Base-by-base conservation (phyloP, 2,888 invertebrate species). In the Willowsia nigromaculata region DNA sequence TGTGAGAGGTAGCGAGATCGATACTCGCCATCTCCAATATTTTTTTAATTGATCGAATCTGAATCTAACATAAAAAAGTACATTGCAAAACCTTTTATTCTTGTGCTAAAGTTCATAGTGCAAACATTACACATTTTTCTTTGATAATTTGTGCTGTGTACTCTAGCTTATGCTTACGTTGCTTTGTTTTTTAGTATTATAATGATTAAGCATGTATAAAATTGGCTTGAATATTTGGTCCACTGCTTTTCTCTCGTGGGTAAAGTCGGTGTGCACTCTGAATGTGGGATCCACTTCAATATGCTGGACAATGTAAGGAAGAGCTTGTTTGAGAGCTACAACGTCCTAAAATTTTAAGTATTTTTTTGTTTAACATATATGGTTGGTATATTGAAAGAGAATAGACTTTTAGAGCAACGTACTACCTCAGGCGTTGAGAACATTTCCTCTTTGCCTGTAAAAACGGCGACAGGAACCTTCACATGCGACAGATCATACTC, bases 231-330 rank as follows among this genome's bases (percentile, higher is more conserved):
- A 90, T 18, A 90, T 53, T n/a, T 83, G 40, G 13, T 90, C 85
- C 6, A 62, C 27, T 11, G 90, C 90, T 18, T 56, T 74, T 0
- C 22, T 53, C 7, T 84, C 87, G 50, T 90, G 87, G 15, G 90
- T 90, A 27, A 87, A 90, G 47, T 90, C 90, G 4, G 87, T 84
- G 43, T 90, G 90, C 6, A 87, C 80, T 37, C 40, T 76, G 47
- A 90, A 90, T 27, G 84, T 74, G n/a, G 84, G 71, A 71, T 88
- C 74, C 0, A 76, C 80, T 25, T 65, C 47, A 15, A 84, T 40
- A 25, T 90, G 90, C 5, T 59, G 43, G 9, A 87, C 85, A 3
- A 90, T 25, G 22, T 81, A 47, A 0, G 87, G 84, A 53, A 90
- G 56, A 1, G 50, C 27, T 37, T n/a, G 43, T 27, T 81, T 87